Evolutionary conservation across 2,888 invertebrate genomes (phyloP).

Genomic region (Drosophila mettleri): DNA sequence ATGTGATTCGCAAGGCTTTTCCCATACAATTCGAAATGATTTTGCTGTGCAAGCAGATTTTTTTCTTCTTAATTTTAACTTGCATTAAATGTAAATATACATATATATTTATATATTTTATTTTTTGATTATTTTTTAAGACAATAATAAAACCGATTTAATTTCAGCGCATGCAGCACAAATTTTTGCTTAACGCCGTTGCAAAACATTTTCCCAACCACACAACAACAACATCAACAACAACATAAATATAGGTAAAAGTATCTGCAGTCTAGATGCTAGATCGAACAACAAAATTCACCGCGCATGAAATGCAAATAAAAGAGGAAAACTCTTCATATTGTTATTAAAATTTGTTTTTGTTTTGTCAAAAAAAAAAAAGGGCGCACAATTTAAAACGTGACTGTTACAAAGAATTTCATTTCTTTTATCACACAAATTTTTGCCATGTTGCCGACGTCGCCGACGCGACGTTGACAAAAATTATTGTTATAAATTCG

Average conservation of each 20-base stretch:
- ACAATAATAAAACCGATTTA: conserved; percentile 15
- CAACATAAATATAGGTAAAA: conserved; percentile 8
- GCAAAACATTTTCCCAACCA: conserved; percentile 44
- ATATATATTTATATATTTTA: too few species aligned
- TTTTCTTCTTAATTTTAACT: neutral
- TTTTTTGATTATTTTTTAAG: neutral
- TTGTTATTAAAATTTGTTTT: neutral
- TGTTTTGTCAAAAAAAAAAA: conserved; percentile 38
- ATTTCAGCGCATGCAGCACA: conserved; percentile 61
- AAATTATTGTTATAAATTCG: conserved; percentile 80
- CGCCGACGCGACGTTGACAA: conserved; percentile 75
- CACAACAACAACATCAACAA: conserved; percentile 35
- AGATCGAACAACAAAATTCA: conserved; percentile 34
- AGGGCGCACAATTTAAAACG: conserved; percentile 74
- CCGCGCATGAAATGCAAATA: conserved; percentile 38
- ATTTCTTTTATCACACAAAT: conserved; percentile 72
- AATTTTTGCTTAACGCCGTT: conserved; percentile 69
- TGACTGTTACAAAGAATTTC: conserved; percentile 78
- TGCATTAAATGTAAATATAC: conserved; percentile 9
- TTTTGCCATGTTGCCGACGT: conserved; percentile 54
- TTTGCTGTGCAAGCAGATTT: conserved; percentile 8
- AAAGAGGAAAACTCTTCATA: conserved; percentile 27
- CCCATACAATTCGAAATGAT: neutral
- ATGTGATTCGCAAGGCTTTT: neutral
- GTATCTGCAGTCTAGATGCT: conserved; percentile 24